Percentiles rank a stretch among this genome's conserved stretches.
Conservation (phyloP, 64 coral and sea anemone species). For the Dendronephthya gigantea region DNA sequence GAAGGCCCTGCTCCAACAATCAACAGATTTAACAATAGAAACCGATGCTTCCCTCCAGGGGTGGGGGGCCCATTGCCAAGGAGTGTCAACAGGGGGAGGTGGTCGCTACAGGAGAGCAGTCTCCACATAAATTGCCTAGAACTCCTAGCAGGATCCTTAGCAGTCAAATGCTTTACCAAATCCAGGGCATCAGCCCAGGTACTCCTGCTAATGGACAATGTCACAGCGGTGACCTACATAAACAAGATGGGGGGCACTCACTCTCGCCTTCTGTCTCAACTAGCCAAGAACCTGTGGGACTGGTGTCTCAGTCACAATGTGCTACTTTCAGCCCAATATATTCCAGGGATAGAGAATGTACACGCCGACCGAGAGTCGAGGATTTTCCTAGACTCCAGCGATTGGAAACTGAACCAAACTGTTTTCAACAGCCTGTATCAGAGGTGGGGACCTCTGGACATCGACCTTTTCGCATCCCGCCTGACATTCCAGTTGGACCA, state of each 20-base stretch:
- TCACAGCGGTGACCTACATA: conserved; percentile 23
- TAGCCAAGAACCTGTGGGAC: conserved; percentile 27
- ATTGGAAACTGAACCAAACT: conserved; percentile 5
- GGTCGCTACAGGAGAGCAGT: neutral
- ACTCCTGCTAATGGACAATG: conserved; percentile 30
- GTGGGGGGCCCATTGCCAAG: conserved; percentile 14
- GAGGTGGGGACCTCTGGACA: conserved; percentile 22
- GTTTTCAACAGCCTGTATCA: neutral
- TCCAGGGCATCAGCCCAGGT: conserved; percentile 11
- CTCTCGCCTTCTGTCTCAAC: neutral
- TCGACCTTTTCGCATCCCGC: conserved; percentile 1
- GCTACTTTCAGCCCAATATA: conserved; percentile 5
- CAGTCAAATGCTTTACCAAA: conserved; percentile 8
- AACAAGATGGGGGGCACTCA: conserved; percentile 31
- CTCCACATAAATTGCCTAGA: conserved; percentile 4
- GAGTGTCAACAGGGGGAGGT: conserved; percentile 11
- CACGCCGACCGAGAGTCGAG: neutral
- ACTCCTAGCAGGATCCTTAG: neutral
- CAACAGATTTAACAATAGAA: conserved; percentile 1
- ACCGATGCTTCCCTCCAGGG: conserved; percentile 24
- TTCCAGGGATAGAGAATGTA: conserved; percentile 24
- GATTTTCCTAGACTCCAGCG: conserved; percentile 3
- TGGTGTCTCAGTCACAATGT: conserved; percentile 29
- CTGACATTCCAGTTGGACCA: conserved; percentile 3
- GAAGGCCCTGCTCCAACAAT: neutral